Base-by-base conservation (phyloP, 2,888 invertebrate genomes). In the Erebia epiphron region DNA sequence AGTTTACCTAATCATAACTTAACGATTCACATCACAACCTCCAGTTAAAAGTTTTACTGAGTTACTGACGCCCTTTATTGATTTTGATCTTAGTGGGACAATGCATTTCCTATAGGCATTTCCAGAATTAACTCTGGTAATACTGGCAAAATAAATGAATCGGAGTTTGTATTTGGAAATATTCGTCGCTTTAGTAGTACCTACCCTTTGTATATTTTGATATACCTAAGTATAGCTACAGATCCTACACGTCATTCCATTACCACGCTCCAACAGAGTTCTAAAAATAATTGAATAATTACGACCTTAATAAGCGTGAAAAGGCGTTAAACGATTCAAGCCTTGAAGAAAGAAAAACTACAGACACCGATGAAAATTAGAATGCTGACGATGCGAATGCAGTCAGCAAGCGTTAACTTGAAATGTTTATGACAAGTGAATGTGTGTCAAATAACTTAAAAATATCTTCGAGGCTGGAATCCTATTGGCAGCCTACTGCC, bases 401-500 rank as follows among this genome's bases (percentile, higher is more conserved):
- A 43, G 61, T n/a, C 9, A 18, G 18, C 16, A 54, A 54, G n/a
- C 8, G 16, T n/a, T n/a, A 14, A n/a, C 41, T 10, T 58, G 13
- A 57, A 56, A 21, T 57, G 13, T 26, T 35, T 58, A 2, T 41
- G n/a, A 43, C 41, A 16, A 43, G 41, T 57, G 56, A 62, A 70
- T 62, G 41, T 49, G 56, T 62, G 62, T 63, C 56, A 67, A 35
- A 57, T 49, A 41, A 50, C 63, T 9, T 18, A 16, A 60, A n/a
- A 49, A 67, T 18, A 49, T 41, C 16, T 41, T 16, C 4, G 54
- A 66, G 62, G 46, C 11, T 46, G 46, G 11, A 46, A 10, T 11
- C 46, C 11, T 13, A 46, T 46, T 46, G 46, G 13, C 46, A 13
- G 13, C 46, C 10, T 26, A 26, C 2, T 11, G 43, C 43, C 3